Conservation (phyloP, 2,113 vertebrate genomes). For the Nothobranchius furzeri region DNA sequence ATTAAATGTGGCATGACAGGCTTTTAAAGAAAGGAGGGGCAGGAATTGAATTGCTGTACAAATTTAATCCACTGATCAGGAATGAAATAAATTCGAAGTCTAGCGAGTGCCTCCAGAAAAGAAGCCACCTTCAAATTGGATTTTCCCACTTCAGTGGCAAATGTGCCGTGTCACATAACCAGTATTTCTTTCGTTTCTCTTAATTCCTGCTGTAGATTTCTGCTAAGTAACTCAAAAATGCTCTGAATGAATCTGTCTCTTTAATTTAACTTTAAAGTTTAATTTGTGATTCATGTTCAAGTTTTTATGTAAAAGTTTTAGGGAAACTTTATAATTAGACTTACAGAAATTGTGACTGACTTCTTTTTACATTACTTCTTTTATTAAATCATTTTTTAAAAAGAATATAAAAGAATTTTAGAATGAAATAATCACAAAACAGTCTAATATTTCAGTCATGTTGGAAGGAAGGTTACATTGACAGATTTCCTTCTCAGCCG, state of each 20-base stretch:
- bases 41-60: conserved; percentile 70
- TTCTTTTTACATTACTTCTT: not conserved
- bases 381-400: not conserved
- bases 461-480: too few relatives aligned
- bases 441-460: too few relatives aligned
- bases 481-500: too few relatives aligned
- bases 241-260: conserved; percentile 41
- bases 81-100: conserved; percentile 59
- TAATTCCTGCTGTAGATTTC: conserved; percentile 56
- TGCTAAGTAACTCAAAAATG: conserved; percentile 59
- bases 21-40: conserved; percentile 66
- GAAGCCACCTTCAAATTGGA: conserved; percentile 67
- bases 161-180: conserved; percentile 59
- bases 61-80: conserved; percentile 74
- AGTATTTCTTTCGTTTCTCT: conserved; percentile 47
- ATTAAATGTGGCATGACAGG: conserved; percentile 72
- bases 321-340: conserved; percentile 28
- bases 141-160: conserved; percentile 68
- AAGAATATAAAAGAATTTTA: too few relatives aligned
- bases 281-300: conserved; percentile 19
- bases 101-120: conserved; percentile 53
- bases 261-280: conserved; percentile 35
- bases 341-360: not conserved
- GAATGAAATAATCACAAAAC: too few relatives aligned
- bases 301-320: conserved; percentile 35